A percentile compares a stretch with the other conserved stretches of the same genome.
phyloP scores from a whole-genome alignment of 2,888 invertebrate species.

The Chymomyza amoena region DNA sequence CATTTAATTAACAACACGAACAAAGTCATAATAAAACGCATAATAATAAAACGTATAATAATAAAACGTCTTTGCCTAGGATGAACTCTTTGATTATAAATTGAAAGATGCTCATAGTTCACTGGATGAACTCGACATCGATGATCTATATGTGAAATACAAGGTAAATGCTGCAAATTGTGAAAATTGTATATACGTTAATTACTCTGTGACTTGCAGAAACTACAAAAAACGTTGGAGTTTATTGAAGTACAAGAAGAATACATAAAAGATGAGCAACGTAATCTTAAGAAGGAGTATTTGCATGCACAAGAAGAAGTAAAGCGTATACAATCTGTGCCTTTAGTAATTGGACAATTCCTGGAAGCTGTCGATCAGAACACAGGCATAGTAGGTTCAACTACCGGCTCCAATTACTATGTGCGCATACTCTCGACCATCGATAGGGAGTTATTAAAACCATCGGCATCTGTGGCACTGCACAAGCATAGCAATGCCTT shows the following conservation, averaged over 20 bases:
- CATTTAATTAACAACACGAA: no score
- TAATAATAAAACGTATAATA: not conserved
- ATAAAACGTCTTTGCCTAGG: slow-evolving; percentile 78
- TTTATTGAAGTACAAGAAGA: slow-evolving; percentile 99
- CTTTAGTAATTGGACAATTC: slow-evolving; percentile 99
- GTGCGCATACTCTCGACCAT: slow-evolving; percentile 99
- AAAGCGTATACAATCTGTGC: slow-evolving; percentile 99
- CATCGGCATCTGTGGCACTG: slow-evolving; percentile 98
- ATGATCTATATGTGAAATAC: slow-evolving; percentile 97
- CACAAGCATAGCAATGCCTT: slow-evolving; percentile 99
- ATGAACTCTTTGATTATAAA: slow-evolving; percentile 84
- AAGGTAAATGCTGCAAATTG: slow-evolving; percentile 82
- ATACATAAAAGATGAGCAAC: slow-evolving; percentile 99
- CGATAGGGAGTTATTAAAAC: slow-evolving; percentile 97
- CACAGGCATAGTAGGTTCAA: slow-evolving; percentile 99
- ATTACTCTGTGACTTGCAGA: slow-evolving; percentile 80
- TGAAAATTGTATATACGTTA: not conserved
- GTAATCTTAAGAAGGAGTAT: slow-evolving; percentile 98
- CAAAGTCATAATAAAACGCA: not conserved
- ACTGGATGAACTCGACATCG: slow-evolving; percentile 90
- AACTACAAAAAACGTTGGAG: slow-evolving; percentile 96
- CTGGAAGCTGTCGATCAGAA: slow-evolving; percentile 99
- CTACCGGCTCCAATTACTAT: slow-evolving; percentile 99
- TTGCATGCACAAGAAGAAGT: slow-evolving; percentile 99
- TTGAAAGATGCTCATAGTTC: slow-evolving; percentile 84